Evolutionary conservation across 1,140 invertebrate genomes (phyloP), one percentile per base, ranked within the genome.

Genomic region (Sycophaga agraensis): DNA sequence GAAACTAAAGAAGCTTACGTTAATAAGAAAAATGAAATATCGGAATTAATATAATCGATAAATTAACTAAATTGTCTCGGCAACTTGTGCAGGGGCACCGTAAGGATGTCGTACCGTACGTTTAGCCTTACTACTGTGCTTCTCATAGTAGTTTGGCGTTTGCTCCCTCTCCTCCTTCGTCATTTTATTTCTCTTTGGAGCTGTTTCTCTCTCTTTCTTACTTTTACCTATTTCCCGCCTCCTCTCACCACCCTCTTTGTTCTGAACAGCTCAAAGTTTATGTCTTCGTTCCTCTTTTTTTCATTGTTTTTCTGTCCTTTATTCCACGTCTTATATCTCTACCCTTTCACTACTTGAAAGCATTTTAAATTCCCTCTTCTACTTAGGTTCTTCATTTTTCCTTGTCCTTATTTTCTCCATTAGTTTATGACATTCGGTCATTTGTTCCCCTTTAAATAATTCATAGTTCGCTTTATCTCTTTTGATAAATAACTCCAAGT

Each of bases 211-310:
- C 21, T 31, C 17, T 56, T 17, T 56, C 17, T 19, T 42, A 16
- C 40, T 42, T 42, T 42, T 19, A 4, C 40, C 21, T 35, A 6
- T n/a, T 37, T 24, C 34, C 28, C n/a, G 35, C 12, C 28, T 46
- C 45, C 45, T 49, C 39, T 37, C 6, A 2, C 28, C 34, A 43
- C 35, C n/a, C 35, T 58, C 34, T 51, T 56, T 60, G 50, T 55
- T 50, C 57, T n/a, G 43, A 60, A 54, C 45, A 59, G 50, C 31
- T 59, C 45, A 43, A 62, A 62, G 31, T 62, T 62, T 56, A 56
- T 42, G 24, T 6, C 31, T 40, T 40, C 50, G 48, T 50, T 42
- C 2, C 34, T 28, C 31, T 1, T 43, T 56, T 48, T 56, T 49
- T 62, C 40, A 56, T 48, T 62, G 37, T 50, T 62, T 61, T 62